These are phyloP conservation scores for Balaenoptera acutorostrata DNA, from an alignment of 2,113 vertebrate genomes.

Conservation along the genomic window DNA sequence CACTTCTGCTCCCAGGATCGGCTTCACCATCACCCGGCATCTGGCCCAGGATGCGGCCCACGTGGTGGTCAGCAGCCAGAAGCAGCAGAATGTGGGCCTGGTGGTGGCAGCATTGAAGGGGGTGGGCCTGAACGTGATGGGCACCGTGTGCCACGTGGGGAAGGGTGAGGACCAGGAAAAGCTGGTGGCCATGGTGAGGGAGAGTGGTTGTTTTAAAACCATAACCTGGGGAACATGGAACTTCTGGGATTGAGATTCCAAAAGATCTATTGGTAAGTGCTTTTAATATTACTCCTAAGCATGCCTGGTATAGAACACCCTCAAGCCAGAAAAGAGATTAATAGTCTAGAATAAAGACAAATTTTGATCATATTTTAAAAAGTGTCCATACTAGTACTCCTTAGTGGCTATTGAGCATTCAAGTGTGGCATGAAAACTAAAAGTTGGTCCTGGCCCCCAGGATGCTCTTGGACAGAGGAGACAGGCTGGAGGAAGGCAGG, in stretches of 20 bases:
- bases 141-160: rapidly evolving
- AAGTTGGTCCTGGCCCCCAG: background rate
- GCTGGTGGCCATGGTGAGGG: background rate
- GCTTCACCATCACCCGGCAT: background rate
- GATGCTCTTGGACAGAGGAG: background rate
- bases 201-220: background rate
- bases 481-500: background rate
- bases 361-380: background rate
- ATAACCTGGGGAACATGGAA: background rate
- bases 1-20: background rate
- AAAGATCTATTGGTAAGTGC: background rate
- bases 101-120: rapidly evolving
- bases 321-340: background rate
- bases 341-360: background rate
- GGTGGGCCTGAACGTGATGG: background rate
- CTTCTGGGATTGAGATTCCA: background rate
- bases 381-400: background rate
- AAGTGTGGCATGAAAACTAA: background rate
- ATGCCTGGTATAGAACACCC: background rate
- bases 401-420: background rate
- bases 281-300: background rate
- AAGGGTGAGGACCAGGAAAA: too few relatives aligned
- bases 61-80: background rate
- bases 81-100: background rate
- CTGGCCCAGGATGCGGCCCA: background rate